These are phyloP conservation scores for Vidua macroura DNA, from an alignment of 2,113 vertebrate genomes.

Conservation along the genomic window DNA sequence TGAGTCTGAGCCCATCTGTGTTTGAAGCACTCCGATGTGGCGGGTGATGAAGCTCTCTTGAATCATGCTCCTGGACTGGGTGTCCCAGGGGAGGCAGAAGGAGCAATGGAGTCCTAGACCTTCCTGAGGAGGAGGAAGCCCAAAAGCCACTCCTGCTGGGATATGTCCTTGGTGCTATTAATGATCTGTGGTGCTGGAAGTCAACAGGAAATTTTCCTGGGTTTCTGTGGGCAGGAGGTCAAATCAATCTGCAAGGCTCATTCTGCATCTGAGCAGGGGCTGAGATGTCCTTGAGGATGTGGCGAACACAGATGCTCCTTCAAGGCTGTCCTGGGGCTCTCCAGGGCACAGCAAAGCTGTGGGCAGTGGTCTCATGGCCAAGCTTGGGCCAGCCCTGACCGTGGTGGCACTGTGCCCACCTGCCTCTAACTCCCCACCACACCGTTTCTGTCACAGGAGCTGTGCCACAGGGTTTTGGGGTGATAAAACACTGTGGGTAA, in stretches of 20 bases:
- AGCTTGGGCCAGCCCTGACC: background rate
- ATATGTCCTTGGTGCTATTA: background rate
- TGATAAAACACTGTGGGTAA: background rate
- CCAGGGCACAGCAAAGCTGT: background rate
- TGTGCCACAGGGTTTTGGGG: background rate
- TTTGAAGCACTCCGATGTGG: rapidly evolving
- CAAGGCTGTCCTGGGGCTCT: background rate
- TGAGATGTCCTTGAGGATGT: background rate
- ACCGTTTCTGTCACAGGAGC: background rate
- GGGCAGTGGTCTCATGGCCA: background rate
- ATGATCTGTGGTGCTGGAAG: background rate
- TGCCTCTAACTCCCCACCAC: rapidly evolving
- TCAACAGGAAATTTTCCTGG: background rate
- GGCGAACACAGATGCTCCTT: background rate
- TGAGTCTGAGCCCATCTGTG: background rate
- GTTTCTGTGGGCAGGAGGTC: background rate
- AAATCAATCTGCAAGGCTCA: background rate
- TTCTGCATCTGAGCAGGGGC: background rate
- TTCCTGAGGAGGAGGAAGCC: background rate
- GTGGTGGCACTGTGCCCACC: background rate
- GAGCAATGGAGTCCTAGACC: background rate
- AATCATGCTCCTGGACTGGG: background rate
- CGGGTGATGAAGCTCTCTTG: rapidly evolving
- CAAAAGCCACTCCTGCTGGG: background rate
- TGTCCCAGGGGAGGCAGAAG: background rate